Percentiles rank a stretch among this genome's conserved stretches.
Conservation (phyloP, 1,140 invertebrate species). For the Chymomyza costata region DNA sequence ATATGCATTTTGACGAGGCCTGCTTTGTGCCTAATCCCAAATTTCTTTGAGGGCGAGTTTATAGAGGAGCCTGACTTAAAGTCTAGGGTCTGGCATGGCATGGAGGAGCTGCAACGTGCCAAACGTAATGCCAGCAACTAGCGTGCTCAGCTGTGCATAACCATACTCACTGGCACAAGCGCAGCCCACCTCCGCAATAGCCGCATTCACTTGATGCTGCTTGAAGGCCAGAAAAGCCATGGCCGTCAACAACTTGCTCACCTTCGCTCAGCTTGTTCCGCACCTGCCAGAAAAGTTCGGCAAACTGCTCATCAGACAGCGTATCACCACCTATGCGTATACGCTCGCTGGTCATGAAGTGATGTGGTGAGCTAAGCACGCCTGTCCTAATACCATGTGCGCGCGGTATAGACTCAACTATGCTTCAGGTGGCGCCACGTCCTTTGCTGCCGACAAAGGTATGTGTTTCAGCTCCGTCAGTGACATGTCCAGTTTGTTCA, state of each 20-base stretch:
- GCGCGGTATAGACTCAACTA: constrained; percentile 91
- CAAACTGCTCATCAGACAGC: constrained; percentile 84
- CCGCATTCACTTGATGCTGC: constrained; percentile 92
- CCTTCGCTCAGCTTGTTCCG: constrained; percentile 79
- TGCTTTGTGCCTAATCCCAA: constrained; percentile 87
- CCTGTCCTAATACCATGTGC: constrained; percentile 92
- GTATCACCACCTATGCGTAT: constrained; percentile 92
- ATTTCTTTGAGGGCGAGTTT: constrained; percentile 42
- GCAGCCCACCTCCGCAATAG: constrained; percentile 97
- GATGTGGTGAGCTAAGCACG: constrained; percentile 96
- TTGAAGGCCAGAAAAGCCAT: constrained; percentile 94
- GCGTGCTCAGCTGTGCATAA: constrained; percentile 57
- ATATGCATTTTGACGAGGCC: constrained; percentile 80
- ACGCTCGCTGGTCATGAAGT: constrained; percentile 93
- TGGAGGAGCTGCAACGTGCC: constrained; percentile 78
- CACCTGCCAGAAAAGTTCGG: constrained; percentile 88
- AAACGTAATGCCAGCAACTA: constrained; percentile 79
- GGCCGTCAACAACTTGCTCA: constrained; percentile 93
- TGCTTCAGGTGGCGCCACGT: constrained; percentile 91
- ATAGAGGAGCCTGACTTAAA: constrained; percentile 16
- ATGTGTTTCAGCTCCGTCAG: constrained; percentile 24
- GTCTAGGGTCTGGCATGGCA: constrained; percentile 36
- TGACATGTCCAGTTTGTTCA: constrained; percentile 27
- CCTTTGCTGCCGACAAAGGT: constrained; percentile 54
- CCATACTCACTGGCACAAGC: constrained; percentile 91